Base-by-base conservation (phyloP, 2,888 invertebrate species). In the Acrobasis repandana region DNA sequence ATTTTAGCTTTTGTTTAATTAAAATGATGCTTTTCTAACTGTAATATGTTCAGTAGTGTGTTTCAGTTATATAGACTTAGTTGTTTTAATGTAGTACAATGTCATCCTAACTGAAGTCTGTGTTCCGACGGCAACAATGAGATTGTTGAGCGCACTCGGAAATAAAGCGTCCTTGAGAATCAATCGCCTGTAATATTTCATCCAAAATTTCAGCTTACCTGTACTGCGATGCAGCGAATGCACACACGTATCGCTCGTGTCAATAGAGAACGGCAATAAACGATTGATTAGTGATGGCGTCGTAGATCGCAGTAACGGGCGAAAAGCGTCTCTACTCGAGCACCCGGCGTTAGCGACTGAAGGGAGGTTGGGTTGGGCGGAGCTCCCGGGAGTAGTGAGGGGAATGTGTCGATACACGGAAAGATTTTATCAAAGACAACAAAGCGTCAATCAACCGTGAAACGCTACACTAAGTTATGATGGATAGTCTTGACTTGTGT, bases 261-360 rank as follows among this genome's bases (percentile, higher is more conserved):
- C 57, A 69, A 66, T 73, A 72, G 67, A 71, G 80, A 84, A 82
- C 82, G 84, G 75, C 77, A 69, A 63, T 69, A 60, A 56, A 56
- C 58, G 67, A 64, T 67, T 64, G 67, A 68, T 67, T 76, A 80
- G 65, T 70, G 81, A 83, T 85, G 83, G 88, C 87, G 87, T 71
- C 81, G 76, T 74, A 72, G 51, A 64, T 63, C 65, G 79, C 80
- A 65, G 83, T 80, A 82, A 80, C 80, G 79, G 70, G 61, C 64
- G 57, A 57, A 63, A 62, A 67, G 70, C 75, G 80, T 75, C 79
- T 78, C 78, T 65, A 74, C 81, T 73, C 83, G 75, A 71, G 72
- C 79, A 78, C 78, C 73, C 76, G 73, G 74, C 79, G 76, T 70
- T 73, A 74, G 76, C 79, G 76, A 87, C 90, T 88, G 88, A 83